phyloP scores from a whole-genome alignment of 2,797 vertebrate species.

The Harpagifer antarcticus region DNA sequence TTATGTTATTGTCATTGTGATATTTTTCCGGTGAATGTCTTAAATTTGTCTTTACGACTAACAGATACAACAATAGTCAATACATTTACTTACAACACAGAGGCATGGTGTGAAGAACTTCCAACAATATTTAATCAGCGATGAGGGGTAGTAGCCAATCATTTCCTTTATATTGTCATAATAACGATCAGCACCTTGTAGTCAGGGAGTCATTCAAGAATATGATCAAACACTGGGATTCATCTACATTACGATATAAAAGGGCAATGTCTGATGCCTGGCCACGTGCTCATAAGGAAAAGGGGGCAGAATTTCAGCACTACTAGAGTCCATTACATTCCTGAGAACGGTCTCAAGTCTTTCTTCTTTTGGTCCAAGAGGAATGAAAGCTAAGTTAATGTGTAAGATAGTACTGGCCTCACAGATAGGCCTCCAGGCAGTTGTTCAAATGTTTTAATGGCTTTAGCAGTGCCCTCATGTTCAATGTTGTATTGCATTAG shows the following conservation, averaged over 20 bases:
- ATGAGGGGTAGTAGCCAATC: not conserved
- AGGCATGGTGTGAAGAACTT: not conserved
- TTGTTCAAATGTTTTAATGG: too few relatives aligned
- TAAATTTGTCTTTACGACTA: not conserved
- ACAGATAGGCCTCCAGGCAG: too few relatives aligned
- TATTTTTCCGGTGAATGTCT: not conserved
- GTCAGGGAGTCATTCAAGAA: not conserved
- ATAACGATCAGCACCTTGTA: conserved; percentile 5
- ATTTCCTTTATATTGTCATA: conserved; percentile 9
- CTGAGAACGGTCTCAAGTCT: too few relatives aligned
- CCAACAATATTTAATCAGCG: conserved; percentile 9
- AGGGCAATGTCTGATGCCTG: too few relatives aligned
- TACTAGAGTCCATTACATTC: too few relatives aligned
- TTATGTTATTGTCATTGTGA: not conserved
- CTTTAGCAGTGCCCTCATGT: not conserved
- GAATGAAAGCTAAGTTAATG: too few relatives aligned
- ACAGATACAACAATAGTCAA: not conserved
- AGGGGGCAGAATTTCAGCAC: too few relatives aligned
- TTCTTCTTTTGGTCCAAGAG: too few relatives aligned
- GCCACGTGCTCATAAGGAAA: too few relatives aligned
- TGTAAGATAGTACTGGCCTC: too few relatives aligned
- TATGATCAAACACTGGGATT: not conserved
- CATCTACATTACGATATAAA: not conserved
- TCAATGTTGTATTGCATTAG: too few relatives aligned
- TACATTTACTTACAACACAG: not conserved